Evolutionary conservation across 2,797 vertebrate species (phyloP).

Genomic region (Loris lydekkerianus): DNA sequence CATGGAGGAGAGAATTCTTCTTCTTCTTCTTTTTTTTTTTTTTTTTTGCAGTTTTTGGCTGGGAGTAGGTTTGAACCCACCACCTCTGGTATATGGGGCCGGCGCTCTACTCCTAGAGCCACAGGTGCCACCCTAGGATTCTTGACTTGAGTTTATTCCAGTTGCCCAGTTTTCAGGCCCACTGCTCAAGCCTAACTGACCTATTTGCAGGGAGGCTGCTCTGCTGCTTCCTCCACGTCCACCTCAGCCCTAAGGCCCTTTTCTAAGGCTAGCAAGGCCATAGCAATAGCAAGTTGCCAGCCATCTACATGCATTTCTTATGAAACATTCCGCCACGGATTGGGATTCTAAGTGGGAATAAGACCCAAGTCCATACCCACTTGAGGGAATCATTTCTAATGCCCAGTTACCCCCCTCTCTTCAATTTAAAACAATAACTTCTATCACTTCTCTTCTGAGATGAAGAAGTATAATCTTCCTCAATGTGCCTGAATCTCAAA

Average conservation of each 20-base stretch:
- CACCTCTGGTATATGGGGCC: no score
- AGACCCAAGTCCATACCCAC: background rate
- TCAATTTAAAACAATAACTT: background rate
- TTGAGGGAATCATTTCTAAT: background rate
- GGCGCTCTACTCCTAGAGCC: no score
- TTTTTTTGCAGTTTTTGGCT: no score
- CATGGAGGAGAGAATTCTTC: background rate
- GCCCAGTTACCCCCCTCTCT: background rate
- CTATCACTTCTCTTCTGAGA: background rate
- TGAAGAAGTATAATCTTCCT: background rate
- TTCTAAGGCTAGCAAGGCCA: background rate
- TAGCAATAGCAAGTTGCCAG: background rate
- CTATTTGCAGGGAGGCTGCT: background rate
- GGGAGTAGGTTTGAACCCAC: no score
- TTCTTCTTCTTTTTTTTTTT: no score
- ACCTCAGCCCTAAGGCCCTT: background rate
- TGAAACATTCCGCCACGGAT: background rate
- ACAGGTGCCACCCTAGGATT: background rate
- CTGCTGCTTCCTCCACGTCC: background rate
- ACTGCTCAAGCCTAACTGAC: background rate
- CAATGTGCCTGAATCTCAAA: background rate
- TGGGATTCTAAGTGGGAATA: background rate
- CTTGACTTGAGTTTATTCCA: background rate
- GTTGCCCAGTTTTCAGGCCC: background rate
- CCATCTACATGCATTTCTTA: background rate